Base-by-base conservation (phyloP, 2,888 invertebrate genomes). In the Brachyopa scutellaris region DNA sequence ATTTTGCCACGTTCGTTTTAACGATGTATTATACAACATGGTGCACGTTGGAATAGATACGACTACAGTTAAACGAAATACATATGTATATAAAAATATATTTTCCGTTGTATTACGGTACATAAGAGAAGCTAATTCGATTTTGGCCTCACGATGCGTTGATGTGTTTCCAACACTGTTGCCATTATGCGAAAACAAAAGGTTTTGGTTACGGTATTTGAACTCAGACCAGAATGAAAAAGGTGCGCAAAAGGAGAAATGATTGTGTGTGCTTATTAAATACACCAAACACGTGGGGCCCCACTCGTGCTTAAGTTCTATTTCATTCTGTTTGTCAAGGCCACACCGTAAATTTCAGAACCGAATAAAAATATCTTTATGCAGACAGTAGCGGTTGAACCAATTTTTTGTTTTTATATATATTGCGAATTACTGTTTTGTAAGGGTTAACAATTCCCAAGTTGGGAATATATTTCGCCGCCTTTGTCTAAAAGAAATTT, bases 101-200 rank as follows among this genome's bases (percentile, higher is more conserved):
- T 11, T 26, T 7, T 8, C 26, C 2, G 6, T 26, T 47, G 11
- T 26, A 31, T 11, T 8, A 17, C 11, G 21, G 11, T 13, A 33
- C 36, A 36, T 36, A 9, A 53, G 36, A 36, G 53, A 53, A 53
- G 53, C 53, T 53, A 36, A 53, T 53, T 33, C 21, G 19, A 53
- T 53, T 53, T 4, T 53, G 21, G 19, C 36, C 53, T 53, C 53
- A 36, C 36, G 21, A 36, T 36, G 53, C 36, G 21, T 33, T 36
- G 53, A 53, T 36, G 53, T 53, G 53, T 21, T 53, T 21, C 53
- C 11, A 53, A 53, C 33, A 36, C 13, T 21, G 21, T 17, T 21
- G 23, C 53, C 13, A 9, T 36, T 6, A 26, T 26, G 6, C 4
- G 6, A 26, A 26, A 26, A 53, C 17, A 21, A 53, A 36, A 36